Base-by-base conservation (phyloP, 2,113 vertebrate genomes). In the Trematocara stigmaticum region DNA sequence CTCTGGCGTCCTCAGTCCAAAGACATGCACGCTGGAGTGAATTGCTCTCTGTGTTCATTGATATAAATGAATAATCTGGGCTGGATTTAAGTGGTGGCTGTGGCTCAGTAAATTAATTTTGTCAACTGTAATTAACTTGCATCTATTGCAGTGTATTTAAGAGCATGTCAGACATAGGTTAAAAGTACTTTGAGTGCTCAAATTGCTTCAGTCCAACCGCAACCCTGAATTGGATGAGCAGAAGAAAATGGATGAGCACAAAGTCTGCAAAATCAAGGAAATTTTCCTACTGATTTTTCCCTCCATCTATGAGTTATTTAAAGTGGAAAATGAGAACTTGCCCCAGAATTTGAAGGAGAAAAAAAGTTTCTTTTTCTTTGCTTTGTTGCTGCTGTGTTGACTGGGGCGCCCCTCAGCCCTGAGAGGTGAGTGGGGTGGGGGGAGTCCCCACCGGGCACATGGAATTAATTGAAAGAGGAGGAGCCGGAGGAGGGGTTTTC, bases 401-500 rank as follows among this genome's bases (percentile, higher is more conserved):
- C 16, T 29, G 6, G 20, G 26, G 20, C n/a, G 18, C n/a, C 35
- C 78, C 18, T 10, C 56, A 49, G 51, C 81, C 18, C 40, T 4
- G 2, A 35, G 51, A 47, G 87, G 81, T 10, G 1, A 35, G 45
- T 15, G 87, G 78, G 55, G 34, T 64, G 10, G 59, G 18, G 86
- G 9, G 52, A 38, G 40, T 13, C n/a, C 6, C 29, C 23, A 64
- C n/a, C 9, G 7, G 9, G 45, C 87, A 83, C 84, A 55, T 87
- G 89, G 89, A 23, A 55, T 87, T 88, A 87, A 92, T 93, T 91
- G 90, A 35, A 29, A 20, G 56, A 16, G 93, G 89, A 81, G 90
- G 85, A 16, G 53, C 78, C 2, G 84, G 81, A 35, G 94, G 92
- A 64, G 93, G 18, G 86, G 84, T 56, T 61, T 86, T 47, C 6